phyloP scores from a whole-genome alignment of 2,797 vertebrate genomes.

The Podarcis siculus region DNA sequence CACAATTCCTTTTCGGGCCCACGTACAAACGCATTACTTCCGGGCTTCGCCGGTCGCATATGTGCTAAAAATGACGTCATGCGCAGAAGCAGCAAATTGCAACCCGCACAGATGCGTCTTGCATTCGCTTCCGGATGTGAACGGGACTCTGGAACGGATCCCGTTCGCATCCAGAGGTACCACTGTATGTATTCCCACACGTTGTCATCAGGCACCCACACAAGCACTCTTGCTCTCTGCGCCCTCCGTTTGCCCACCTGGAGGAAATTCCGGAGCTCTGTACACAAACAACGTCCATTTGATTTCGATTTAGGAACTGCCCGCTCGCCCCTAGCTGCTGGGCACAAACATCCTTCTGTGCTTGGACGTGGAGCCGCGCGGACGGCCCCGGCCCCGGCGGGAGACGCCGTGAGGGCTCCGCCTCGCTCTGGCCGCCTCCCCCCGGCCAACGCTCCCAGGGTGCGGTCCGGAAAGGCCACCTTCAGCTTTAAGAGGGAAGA shows the following conservation, averaged over 20 bases:
- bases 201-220: background rate
- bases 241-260: too few relatives aligned
- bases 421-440: conserved; percentile 10
- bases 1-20: fast-evolving
- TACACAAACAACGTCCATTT: background rate
- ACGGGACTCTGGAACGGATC: too few relatives aligned
- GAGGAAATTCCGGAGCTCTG: background rate
- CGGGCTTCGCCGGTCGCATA: too few relatives aligned
- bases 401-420: conserved; percentile 35
- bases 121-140: too few relatives aligned
- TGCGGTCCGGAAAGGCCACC: background rate
- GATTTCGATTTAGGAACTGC: background rate
- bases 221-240: background rate
- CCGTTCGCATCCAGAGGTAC: too few relatives aligned
- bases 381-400: conserved; percentile 57
- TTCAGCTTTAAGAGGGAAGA: conserved; percentile 53
- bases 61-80: too few relatives aligned
- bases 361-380: conserved; percentile 47
- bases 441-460: background rate
- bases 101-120: too few relatives aligned
- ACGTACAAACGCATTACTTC: too few relatives aligned
- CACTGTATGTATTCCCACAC: background rate
- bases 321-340: conserved; percentile 32
- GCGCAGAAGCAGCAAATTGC: too few relatives aligned
- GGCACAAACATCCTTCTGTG: conserved; percentile 57